Conservation (phyloP, 2,888 invertebrate genomes). For the Pemphredon lugubris region DNA sequence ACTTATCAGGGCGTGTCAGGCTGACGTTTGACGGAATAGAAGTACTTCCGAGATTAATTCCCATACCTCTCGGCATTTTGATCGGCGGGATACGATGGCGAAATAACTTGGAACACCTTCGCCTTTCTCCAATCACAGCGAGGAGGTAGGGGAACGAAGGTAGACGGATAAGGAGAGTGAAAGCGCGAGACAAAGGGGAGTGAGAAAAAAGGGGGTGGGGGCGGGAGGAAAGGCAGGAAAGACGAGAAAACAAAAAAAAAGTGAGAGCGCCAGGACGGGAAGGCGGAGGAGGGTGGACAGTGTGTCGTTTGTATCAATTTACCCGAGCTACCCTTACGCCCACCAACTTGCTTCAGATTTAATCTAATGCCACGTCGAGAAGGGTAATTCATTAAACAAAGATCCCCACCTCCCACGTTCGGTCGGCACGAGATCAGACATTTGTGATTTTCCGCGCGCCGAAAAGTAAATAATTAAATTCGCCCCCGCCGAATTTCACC, state of each 20-base stretch:
- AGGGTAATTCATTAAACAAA: constrained; percentile 72
- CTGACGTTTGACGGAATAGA: constrained; percentile 64
- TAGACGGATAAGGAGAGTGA: background rate
- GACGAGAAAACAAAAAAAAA: background rate
- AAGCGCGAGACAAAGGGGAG: background rate
- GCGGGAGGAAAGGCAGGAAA: background rate
- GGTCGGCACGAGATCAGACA: constrained; percentile 21
- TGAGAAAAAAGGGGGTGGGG: background rate
- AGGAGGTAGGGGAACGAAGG: constrained; percentile 1
- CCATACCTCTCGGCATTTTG: constrained; percentile 59
- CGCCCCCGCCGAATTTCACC: constrained; percentile 61
- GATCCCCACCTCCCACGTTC: constrained; percentile 54
- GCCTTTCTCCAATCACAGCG: constrained; percentile 47
- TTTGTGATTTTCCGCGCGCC: constrained; percentile 44
- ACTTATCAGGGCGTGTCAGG: constrained; percentile 61
- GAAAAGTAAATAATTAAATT: constrained; percentile 72
- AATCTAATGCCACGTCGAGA: constrained; percentile 71
- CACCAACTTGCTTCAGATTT: constrained; percentile 70
- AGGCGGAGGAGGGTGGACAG: constrained; percentile 57
- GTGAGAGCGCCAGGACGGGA: constrained; percentile 9
- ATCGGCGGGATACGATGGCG: constrained; percentile 62
- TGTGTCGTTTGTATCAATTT: constrained; percentile 77
- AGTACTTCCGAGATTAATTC: constrained; percentile 66
- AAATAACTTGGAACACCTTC: constrained; percentile 68
- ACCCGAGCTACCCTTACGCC: constrained; percentile 61